Percentiles rank a stretch among this genome's conserved stretches.
phyloP scores from a whole-genome alignment of 2,797 vertebrate species.

The Oceanodroma leucorhoa region DNA sequence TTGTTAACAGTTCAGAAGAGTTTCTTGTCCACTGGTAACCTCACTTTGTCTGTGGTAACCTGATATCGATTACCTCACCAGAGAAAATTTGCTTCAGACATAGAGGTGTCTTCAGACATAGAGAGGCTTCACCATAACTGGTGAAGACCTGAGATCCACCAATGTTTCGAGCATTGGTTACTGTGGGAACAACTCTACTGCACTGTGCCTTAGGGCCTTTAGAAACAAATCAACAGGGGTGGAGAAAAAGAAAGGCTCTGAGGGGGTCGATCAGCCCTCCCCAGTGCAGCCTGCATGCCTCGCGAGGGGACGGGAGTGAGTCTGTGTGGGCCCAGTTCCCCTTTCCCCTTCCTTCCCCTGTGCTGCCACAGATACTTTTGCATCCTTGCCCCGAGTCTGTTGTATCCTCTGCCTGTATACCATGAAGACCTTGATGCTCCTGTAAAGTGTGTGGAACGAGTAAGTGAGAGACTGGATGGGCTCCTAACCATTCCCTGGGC shows the following conservation, averaged over 20 bases:
- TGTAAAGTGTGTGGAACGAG: neutral
- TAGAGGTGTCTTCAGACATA: neutral
- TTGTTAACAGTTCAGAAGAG: neutral
- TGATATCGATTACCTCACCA: neutral
- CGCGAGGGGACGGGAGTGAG: accelerated
- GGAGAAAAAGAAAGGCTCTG: neutral
- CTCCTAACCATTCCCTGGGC: neutral
- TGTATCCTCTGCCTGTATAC: neutral
- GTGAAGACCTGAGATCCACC: neutral
- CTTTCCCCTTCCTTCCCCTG: neutral
- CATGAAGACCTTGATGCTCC: neutral
- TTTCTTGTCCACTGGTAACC: neutral
- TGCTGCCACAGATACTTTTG: neutral
- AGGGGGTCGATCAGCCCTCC: accelerated
- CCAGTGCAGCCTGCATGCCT: neutral
- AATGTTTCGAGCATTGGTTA: neutral
- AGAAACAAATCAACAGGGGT: neutral
- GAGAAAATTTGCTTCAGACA: neutral
- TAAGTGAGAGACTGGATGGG: neutral
- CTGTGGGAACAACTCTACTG: neutral
- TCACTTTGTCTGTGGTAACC: neutral
- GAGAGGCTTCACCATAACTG: too few species aligned
- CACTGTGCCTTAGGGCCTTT: neutral
- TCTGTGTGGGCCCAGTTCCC: neutral
- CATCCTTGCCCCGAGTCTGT: neutral